Percentiles rank a stretch among this genome's conserved stretches.
Conservation (phyloP, 2,113 vertebrate genomes). For the Scalopus aquaticus region DNA sequence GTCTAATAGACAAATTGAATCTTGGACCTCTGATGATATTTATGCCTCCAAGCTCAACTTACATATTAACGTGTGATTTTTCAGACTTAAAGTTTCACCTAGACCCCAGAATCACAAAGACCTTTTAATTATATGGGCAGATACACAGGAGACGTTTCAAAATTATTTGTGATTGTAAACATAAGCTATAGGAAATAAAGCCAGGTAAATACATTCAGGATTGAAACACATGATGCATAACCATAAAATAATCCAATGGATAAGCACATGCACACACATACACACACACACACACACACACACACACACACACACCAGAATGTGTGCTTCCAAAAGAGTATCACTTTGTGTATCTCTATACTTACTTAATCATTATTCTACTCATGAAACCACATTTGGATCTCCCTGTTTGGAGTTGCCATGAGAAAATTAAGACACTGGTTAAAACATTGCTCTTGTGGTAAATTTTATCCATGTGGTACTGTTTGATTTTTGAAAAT, state of each 20-base stretch:
- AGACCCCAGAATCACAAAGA: background rate
- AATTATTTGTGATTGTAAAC: slow-evolving; percentile 23
- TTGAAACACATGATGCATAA: background rate
- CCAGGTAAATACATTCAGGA: background rate
- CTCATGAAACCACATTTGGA: background rate
- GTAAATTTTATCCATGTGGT: slow-evolving; percentile 23
- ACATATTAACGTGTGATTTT: background rate
- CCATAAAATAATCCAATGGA: slow-evolving; percentile 28
- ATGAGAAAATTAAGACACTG: slow-evolving; percentile 38
- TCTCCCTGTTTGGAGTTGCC: slow-evolving; percentile 37
- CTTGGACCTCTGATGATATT: background rate
- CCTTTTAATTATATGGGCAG: slow-evolving; percentile 13
- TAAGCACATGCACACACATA: too few species aligned
- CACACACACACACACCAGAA: background rate
- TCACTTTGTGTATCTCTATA: background rate
- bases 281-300: background rate
- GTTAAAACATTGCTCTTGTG: slow-evolving; percentile 6
- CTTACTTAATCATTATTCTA: slow-evolving; percentile 1
- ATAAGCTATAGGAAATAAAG: slow-evolving; percentile 23
- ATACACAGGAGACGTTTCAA: background rate
- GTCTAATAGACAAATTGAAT: background rate
- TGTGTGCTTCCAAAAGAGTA: background rate
- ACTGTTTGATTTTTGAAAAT: slow-evolving; percentile 67
- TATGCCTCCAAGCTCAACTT: background rate
- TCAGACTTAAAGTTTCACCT: background rate